These are phyloP conservation scores for Botia almorhae DNA, from an alignment of 2,797 vertebrate genomes.

Conservation along the genomic window DNA sequence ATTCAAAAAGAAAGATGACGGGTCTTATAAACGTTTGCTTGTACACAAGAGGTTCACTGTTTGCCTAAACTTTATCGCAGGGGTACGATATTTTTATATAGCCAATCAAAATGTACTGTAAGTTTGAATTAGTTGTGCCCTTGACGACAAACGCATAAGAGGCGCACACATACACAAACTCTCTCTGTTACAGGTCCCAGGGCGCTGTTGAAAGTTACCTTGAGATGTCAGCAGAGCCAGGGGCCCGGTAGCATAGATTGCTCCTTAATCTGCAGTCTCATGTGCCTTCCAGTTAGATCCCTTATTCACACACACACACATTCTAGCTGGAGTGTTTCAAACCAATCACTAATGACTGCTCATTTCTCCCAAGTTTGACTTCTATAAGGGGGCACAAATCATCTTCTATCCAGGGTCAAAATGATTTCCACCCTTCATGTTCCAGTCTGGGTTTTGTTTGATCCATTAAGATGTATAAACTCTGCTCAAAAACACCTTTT, in stretches of 20 bases:
- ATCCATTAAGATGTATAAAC: too few relatives aligned
- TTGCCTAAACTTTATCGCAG: neutral
- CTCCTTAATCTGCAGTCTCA: slow-evolving; percentile 66
- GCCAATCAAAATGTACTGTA: slow-evolving; percentile 31
- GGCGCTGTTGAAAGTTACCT: slow-evolving; percentile 54
- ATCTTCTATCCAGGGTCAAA: too few relatives aligned
- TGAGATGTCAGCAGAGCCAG: slow-evolving; percentile 66
- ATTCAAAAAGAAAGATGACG: neutral
- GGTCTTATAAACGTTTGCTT: slow-evolving; percentile 1
- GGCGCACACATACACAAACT: neutral
- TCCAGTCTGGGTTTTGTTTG: neutral
- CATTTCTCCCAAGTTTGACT: too few relatives aligned
- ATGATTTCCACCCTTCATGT: neutral
- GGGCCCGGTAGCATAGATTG: slow-evolving; percentile 66
- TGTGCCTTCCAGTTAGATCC: slow-evolving; percentile 20
- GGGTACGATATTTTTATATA: slow-evolving; percentile 1
- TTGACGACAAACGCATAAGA: slow-evolving; percentile 23
- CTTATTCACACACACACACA: slow-evolving; percentile 18
- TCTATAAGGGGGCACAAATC: too few relatives aligned
- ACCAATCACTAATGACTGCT: too few relatives aligned
- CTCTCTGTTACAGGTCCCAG: slow-evolving; percentile 15
- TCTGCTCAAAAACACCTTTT: neutral
- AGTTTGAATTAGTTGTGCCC: slow-evolving; percentile 27
- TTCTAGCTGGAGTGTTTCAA: too few relatives aligned
- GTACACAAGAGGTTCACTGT: slow-evolving; percentile 4